Evolutionary conservation across 2,888 invertebrate species (phyloP), one percentile per base, ranked within the genome.

Genomic region (Philereme transversata): DNA sequence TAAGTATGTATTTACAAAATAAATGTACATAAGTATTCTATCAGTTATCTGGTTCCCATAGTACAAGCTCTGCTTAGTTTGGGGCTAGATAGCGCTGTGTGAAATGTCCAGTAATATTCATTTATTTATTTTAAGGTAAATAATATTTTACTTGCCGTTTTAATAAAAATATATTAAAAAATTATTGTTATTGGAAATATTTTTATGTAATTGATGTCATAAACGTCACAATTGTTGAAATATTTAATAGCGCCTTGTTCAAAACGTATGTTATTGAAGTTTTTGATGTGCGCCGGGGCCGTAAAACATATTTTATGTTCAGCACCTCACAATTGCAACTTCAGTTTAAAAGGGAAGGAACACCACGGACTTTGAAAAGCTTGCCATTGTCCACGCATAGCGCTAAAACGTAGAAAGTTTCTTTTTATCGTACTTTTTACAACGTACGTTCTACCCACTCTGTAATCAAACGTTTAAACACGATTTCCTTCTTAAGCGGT

Each of bases 271-370:
- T 83, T 86, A 86, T 88, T 85, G 82, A 81, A 79, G 82, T 84
- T 79, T 86, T 84, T 85, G 87, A 87, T 86, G 88, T 86, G 87
- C 85, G 85, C 76, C 82, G 79, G 68, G 62, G 86, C 70, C 86
- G 81, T 91, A 91, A 91, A 92, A 90, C 78, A 86, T 55, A 82
- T 90, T 92, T 92, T 92, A 91, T 88, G 90, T 81, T 73, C 81
- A 73, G 74, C 72, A 75, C 71, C 77, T 78, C 70, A 81, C 83
- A 84, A 86, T 87, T 81, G 76, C 77, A 80, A 82, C 84, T 85
- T 86, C 81, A 77, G 78, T 87, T 87, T 87, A 82, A 83, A 85
- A 83, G 82, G 78, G 76, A 73, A 79, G 80, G 75, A 82, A 82
- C 82, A 78, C 79, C 80, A 81, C 78, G 74, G 75, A 81, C 79